These are phyloP conservation scores for Apodemus agrarius DNA, from an alignment of 2,797 vertebrate genomes.

Conservation along the genomic window DNA sequence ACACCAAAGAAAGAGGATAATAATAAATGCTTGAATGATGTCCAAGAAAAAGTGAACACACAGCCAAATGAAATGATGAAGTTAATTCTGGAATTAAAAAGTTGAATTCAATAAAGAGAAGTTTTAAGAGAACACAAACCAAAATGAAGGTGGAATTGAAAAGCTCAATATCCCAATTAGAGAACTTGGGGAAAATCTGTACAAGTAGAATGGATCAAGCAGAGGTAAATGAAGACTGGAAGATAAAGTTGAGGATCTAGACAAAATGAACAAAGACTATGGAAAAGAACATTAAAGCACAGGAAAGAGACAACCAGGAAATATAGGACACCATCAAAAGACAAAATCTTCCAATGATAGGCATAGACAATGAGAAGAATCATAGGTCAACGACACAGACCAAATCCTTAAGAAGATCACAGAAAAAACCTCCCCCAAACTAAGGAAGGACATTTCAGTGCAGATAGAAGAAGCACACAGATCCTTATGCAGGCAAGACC, in stretches of 20 bases:
- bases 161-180: not conserved
- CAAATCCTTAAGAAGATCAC: not conserved
- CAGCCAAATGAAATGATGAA: not conserved
- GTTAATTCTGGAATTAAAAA: not conserved
- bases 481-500: not conserved
- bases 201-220: not conserved
- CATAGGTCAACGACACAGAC: too few species aligned
- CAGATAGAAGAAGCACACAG: not conserved
- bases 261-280: not conserved
- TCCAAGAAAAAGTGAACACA: not conserved
- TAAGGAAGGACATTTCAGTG: not conserved
- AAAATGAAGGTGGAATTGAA: not conserved
- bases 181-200: not conserved
- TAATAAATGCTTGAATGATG: not conserved
- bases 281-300: not conserved
- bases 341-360: not conserved
- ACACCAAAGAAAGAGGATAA: not conserved
- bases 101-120: not conserved
- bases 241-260: not conserved
- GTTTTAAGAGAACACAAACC: not conserved
- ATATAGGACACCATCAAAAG: not conserved
- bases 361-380: not conserved
- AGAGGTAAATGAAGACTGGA: not conserved
- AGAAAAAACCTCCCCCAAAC: not conserved
- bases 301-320: not conserved